Conservation (phyloP, 1,140 invertebrate genomes). For the Thrips palmi region DNA sequence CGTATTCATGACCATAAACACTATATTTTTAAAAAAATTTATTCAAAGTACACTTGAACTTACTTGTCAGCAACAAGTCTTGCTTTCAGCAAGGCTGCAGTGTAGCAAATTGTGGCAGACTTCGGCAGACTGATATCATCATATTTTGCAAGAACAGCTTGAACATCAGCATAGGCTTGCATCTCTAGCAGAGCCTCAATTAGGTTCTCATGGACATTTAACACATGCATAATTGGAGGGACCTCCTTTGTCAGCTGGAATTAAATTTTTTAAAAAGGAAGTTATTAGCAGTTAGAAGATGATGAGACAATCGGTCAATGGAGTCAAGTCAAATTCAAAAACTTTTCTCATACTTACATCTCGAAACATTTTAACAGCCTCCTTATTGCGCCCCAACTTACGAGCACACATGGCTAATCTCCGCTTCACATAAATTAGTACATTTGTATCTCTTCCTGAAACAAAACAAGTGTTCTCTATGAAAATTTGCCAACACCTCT, state of each 20-base stretch:
- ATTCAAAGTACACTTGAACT: slow-evolving; percentile 18
- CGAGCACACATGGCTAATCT: slow-evolving; percentile 92
- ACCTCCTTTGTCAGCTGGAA: slow-evolving; percentile 84
- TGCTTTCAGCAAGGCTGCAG: slow-evolving; percentile 84
- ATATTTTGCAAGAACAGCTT: slow-evolving; percentile 90
- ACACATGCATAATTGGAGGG: slow-evolving; percentile 84
- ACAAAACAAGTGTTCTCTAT: too few species aligned
- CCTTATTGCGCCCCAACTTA: slow-evolving; percentile 81
- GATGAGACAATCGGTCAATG: too few species aligned
- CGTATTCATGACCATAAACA: neutral
- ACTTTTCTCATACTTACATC: slow-evolving; percentile 37
- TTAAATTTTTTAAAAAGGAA: slow-evolving; percentile 4
- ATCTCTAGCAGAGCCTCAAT: slow-evolving; percentile 90
- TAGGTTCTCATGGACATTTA: slow-evolving; percentile 95
- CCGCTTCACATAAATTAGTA: slow-evolving; percentile 87
- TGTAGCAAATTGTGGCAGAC: slow-evolving; percentile 95
- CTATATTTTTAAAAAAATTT: slow-evolving; percentile 10
- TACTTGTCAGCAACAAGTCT: slow-evolving; percentile 82
- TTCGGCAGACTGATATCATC: slow-evolving; percentile 92
- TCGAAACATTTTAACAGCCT: slow-evolving; percentile 92
- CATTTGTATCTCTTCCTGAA: slow-evolving; percentile 72
- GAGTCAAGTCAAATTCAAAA: neutral
- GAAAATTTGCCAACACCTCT: slow-evolving; percentile 5
- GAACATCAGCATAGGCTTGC: slow-evolving; percentile 91
- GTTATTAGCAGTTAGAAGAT: slow-evolving; percentile 1